Evolutionary conservation across 2,888 invertebrate genomes (phyloP), one percentile per base, ranked within the genome.

Genomic region (Thumatha senex): DNA sequence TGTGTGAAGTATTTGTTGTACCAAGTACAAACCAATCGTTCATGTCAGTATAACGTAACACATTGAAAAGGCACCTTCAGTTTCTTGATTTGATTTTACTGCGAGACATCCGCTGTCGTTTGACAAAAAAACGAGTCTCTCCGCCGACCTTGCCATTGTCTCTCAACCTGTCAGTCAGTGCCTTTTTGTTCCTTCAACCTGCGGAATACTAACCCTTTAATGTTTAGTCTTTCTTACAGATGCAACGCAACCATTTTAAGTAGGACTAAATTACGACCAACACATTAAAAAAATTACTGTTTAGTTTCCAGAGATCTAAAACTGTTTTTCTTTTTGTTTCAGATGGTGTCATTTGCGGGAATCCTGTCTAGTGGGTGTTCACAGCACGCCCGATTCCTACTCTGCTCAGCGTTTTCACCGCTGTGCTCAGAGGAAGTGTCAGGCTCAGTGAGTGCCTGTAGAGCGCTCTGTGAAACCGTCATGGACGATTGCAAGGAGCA

Each of bases 391-490:
- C 94, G 96, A 64, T 96, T 98, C 84, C 95, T 98, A 76, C 93
- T 98, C 56, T 98, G 98, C 89, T 96, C 97, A 12, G 95, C 98
- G 46, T 96, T 96, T 84, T 96, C 96, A 9, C 98, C 98, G 34
- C 95, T 98, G 82, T 98, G 98, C 86, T 96, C 97, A 30, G 96
- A 96, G 74, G 95, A 97, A 82, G 96, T 96, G 59, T 94, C 95
- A 24, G 95, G 95, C 68, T 95, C 96, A 36, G 96, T 98, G 56
- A 96, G 96, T 54, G 96, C 97, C 9, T 98, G 98, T 86, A 93
- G 96, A 56, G 95, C 96, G 18, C 95, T 98, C 63, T 98, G 98
- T 84, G 95, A 96, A 74, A 94, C 95, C 68, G 96, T 96, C 7
- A 92, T 93, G 60, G 89, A 85, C 2, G 96, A 96, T 74, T 97